These are phyloP conservation scores for Anarrhichthys ocellatus DNA, from an alignment of 2,113 vertebrate genomes.

Conservation along the genomic window DNA sequence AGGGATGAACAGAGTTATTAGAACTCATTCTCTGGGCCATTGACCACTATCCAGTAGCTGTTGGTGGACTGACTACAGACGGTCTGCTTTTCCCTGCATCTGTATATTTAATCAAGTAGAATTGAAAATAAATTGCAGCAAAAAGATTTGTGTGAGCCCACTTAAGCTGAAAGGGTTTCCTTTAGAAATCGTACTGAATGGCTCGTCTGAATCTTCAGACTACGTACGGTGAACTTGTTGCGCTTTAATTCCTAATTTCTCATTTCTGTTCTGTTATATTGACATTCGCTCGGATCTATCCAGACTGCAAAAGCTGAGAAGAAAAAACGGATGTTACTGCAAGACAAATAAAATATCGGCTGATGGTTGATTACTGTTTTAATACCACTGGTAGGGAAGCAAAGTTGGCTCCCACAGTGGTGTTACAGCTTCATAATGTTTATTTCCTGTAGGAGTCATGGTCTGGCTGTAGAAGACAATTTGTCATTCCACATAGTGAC, in stretches of 20 bases:
- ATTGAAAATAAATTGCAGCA: neutral
- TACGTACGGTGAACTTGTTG: neutral
- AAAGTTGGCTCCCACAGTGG: slow-evolving; percentile 82
- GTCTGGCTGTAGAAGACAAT: slow-evolving; percentile 83
- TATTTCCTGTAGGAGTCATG: slow-evolving; percentile 81
- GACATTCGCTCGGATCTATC: neutral
- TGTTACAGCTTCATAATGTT: slow-evolving; percentile 70
- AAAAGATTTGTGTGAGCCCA: neutral
- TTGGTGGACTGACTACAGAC: neutral
- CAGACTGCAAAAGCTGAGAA: neutral
- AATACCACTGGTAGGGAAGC: slow-evolving; percentile 84
- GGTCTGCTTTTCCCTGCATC: neutral
- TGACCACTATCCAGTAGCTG: neutral
- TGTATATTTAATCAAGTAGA: neutral
- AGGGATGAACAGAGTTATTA: neutral
- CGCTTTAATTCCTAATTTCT: neutral
- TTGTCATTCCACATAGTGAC: slow-evolving; percentile 83
- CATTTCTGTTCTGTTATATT: neutral
- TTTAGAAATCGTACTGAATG: slow-evolving; percentile 11
- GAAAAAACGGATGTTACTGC: neutral
- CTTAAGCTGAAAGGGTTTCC: neutral
- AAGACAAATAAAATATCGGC: neutral
- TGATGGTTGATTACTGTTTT: slow-evolving; percentile 77
- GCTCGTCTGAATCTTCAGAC: neutral
- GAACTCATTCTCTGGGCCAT: neutral